Evolutionary conservation across 2,797 vertebrate genomes (phyloP).

Genomic region (Rousettus madagascariensis): DNA sequence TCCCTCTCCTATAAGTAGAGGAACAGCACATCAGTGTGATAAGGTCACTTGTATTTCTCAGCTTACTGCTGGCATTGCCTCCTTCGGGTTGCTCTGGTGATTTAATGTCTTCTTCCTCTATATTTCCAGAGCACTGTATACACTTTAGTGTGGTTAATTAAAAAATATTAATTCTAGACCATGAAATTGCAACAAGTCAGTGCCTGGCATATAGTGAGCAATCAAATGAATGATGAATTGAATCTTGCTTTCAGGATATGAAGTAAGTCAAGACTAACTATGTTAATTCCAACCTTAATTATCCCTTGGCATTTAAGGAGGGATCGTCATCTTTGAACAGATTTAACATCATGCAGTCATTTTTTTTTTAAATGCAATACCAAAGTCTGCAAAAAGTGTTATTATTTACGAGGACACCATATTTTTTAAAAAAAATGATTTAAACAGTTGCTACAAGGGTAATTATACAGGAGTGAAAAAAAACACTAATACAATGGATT

Average conservation of each 20-base stretch:
- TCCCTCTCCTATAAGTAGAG: not conserved
- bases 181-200: not conserved
- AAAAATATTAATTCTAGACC: not conserved
- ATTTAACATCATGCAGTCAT: conserved; percentile 22
- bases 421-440: conserved; percentile 22
- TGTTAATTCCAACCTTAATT: conserved; percentile 12
- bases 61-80: not conserved
- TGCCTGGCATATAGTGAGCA: not conserved
- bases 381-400: not conserved
- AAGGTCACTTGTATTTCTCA: not conserved
- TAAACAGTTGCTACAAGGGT: conserved; percentile 40
- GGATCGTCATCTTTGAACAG: not conserved
- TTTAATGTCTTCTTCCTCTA: not conserved
- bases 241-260: conserved; percentile 13
- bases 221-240: not conserved
- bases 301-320: conserved; percentile 19
- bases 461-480: not conserved
- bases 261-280: conserved; percentile 15
- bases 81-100: not conserved
- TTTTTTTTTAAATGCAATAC: conserved; percentile 1
- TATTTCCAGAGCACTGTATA: not conserved
- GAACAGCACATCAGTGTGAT: not conserved
- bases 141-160: not conserved
- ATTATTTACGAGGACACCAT: conserved; percentile 7
- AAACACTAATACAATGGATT: not conserved